Percentiles rank a stretch among this genome's conserved stretches.
These are phyloP conservation scores for Potamarius usumacintae DNA, from an alignment of 2,113 vertebrate species.

Conservation along the genomic window DNA sequence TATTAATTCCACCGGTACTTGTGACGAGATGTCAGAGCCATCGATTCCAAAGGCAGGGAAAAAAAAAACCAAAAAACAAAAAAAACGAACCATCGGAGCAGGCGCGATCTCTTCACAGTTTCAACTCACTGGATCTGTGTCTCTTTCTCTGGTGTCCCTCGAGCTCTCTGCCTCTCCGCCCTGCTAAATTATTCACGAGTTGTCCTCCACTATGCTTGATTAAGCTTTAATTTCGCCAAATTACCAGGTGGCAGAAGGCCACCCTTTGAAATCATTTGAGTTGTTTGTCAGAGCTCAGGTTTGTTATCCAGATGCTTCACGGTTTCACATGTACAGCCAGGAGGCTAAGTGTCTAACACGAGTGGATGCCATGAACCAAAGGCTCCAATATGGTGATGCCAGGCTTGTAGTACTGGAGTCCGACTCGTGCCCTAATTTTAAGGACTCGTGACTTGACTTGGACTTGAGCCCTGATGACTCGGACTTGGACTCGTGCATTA, in stretches of 20 bases:
- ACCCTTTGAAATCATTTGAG: constrained; percentile 74
- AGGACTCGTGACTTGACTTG: too few relatives aligned
- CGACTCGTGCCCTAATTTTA: too few relatives aligned
- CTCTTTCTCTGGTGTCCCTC: constrained; percentile 41
- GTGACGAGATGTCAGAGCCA: constrained; percentile 34
- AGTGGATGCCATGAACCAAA: not conserved
- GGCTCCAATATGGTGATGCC: not conserved
- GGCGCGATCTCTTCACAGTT: constrained; percentile 14
- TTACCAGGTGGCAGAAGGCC: constrained; percentile 77
- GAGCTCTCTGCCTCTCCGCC: constrained; percentile 45
- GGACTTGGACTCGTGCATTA: too few relatives aligned
- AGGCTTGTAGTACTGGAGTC: too few relatives aligned
- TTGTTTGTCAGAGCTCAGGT: constrained; percentile 79
- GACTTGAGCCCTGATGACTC: too few relatives aligned
- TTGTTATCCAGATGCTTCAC: constrained; percentile 51
- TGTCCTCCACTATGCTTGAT: constrained; percentile 82
- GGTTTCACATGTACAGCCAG: constrained; percentile 66
- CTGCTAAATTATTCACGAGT: constrained; percentile 85
- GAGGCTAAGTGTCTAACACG: constrained; percentile 49
- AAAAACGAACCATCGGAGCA: constrained; percentile 22
- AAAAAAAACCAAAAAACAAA: not conserved
- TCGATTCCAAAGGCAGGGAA: constrained; percentile 25
- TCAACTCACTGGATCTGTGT: constrained; percentile 31
- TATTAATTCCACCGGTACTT: constrained; percentile 20
- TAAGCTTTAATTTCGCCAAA: constrained; percentile 92